Base-by-base conservation (phyloP, 2,888 invertebrate genomes). In the Maniola hyperantus region DNA sequence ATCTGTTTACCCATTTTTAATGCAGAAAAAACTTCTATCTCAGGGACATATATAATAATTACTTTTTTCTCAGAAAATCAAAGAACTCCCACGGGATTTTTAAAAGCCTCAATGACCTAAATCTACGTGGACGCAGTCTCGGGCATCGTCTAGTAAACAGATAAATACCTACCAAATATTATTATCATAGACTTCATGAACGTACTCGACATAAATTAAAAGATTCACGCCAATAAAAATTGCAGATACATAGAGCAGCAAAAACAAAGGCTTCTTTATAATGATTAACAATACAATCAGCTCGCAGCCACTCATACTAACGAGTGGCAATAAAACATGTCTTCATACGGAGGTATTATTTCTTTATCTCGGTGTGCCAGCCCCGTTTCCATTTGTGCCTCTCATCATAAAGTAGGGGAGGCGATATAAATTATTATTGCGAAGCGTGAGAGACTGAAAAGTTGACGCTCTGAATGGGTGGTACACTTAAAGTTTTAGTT, bases 281-380 rank as follows among this genome's bases (percentile, higher is more conserved):
- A 73, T 70, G 71, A 72, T 70, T 70, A 69, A 73, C 71, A 71
- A 64, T 66, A 68, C 71, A 72, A 73, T 73, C 73, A 72, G 70
- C 68, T 62, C 64, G 59, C 72, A 60, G 55, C 72, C 69, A 68
- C 65, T 67, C 71, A 66, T 68, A 67, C 66, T 76, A 74, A 76
- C 73, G 74, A 74, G 68, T 54, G 44, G 75, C 76, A 80, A 80
- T 81, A 80, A 80, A 81, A 78, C 79, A 79, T 73, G 76, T 76
- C 78, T 74, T 71, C 74, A 76, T 78, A 81, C 76, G 75, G 72
- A 76, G 78, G 79, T 79, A 84, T 89, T 85, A 89, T 88, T 87
- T 89, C 89, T 89, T 88, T 89, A 89, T 89, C 89, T 84, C 79
- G 74, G 73, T 74, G 73, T 77, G 79, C 79, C 89, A 89, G 88